Evolutionary conservation across 2,797 vertebrate species (phyloP).

Genomic region (Mionectes olivaceus): DNA sequence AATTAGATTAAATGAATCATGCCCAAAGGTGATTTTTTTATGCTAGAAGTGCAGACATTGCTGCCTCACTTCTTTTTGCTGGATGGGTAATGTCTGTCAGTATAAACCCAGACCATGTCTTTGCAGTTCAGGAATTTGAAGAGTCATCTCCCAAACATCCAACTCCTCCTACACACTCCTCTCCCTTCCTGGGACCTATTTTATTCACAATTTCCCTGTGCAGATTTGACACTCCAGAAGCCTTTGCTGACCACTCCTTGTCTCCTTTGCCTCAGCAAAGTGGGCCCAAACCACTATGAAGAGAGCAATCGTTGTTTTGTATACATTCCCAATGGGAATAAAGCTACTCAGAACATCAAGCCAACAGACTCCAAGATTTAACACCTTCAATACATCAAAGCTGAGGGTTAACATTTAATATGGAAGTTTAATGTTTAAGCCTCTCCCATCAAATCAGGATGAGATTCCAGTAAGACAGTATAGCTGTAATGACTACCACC

Average conservation of each 20-base stretch:
- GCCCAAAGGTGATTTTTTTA: not conserved
- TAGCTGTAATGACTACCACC: not conserved
- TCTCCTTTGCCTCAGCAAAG: not conserved
- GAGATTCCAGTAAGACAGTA: not conserved
- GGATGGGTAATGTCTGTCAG: not conserved
- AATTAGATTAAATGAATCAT: constrained; percentile 55
- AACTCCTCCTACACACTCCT: not conserved
- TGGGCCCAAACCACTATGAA: not conserved
- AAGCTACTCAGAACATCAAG: not conserved
- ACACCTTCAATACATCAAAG: not conserved
- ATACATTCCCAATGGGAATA: not conserved
- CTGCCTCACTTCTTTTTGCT: no score
- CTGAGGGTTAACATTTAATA: not conserved
- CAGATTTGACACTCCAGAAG: not conserved
- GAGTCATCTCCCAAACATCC: not conserved
- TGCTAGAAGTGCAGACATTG: not conserved
- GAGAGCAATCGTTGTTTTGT: not conserved
- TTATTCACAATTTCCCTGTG: not conserved
- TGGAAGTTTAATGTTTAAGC: not conserved
- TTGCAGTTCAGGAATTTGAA: constrained; percentile 22
- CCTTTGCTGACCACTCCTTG: not conserved
- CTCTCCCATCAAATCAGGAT: not conserved
- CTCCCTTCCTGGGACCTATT: not conserved
- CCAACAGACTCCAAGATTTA: not conserved
- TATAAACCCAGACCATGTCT: not conserved